Base-by-base conservation (phyloP, 2,113 vertebrate genomes). In the Gambusia holbrooki region DNA sequence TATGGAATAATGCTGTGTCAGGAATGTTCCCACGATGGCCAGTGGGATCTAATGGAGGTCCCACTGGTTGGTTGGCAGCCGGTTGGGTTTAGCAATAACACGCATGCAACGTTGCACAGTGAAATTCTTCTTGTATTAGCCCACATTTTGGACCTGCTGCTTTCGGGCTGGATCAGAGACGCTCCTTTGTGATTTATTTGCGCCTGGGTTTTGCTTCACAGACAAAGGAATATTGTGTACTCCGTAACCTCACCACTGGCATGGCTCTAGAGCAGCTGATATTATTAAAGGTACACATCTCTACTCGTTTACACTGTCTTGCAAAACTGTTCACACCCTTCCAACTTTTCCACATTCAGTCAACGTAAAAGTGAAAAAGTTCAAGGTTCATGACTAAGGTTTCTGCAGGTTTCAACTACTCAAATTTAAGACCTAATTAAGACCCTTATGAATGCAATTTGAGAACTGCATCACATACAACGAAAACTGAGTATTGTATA, bases 1-100 rank as follows among this genome's bases (percentile, higher is more conserved):
- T 92, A 93, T 61, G 83, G 89, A 90, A 93, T 88, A 92, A 84
- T 54, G 91, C 90, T 88, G 88, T 15, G 82, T 92, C 90, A 92
- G 92, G 92, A 93, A 93, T 93, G 89, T 93, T 93, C 92, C 89
- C 92, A 93, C 90, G 89, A 88, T 88, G 92, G 82, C 91, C 85
- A 68, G 73, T 37, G 87, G 81, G 82, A 85, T 83, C 81, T 81
- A 69, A 81, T 63, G 74, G 76, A 71, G 85, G 78, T 88, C 87
- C 89, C 77, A 72, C 61, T 73, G 73, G 80, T 61, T 84, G 80
- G 80, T 77, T 5, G 7, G 71, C 73, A 70, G 64, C 68, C 68
- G 3, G 42, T 12, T 66, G 75, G 83, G 83, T 86, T 90, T 85
- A 83, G 71, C 70, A 90, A 90, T 82, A 73, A 80, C 84, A 81